Evolutionary conservation across 2,888 invertebrate genomes (phyloP).

Genomic region (Amblyjoppa fuscipennis): DNA sequence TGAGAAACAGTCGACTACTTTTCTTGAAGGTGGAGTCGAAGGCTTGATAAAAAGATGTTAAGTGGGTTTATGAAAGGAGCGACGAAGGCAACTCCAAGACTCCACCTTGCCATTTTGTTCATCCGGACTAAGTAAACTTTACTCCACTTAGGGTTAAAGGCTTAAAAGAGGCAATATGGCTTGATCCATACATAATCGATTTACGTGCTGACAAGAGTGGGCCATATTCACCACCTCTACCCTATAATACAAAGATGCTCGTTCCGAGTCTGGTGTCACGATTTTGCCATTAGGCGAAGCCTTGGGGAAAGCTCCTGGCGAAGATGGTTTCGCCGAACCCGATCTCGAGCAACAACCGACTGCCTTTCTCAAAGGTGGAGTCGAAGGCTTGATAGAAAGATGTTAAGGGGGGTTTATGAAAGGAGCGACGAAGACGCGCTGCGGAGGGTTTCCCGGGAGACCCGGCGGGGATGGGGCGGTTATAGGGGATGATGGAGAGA

Average conservation of each 20-base stretch:
- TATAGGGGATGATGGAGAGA: constrained; percentile 21
- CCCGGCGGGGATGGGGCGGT: not conserved
- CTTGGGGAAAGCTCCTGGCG: constrained; percentile 53
- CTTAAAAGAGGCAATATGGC: not conserved
- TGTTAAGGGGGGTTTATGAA: constrained; percentile 57
- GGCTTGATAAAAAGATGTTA: constrained; percentile 63
- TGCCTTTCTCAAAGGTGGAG: constrained; percentile 50
- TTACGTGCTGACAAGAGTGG: no score
- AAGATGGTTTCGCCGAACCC: not conserved
- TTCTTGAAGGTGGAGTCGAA: constrained; percentile 52
- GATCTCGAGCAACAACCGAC: constrained; percentile 50
- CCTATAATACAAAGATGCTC: not conserved
- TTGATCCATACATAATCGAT: no score
- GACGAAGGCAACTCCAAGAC: not conserved
- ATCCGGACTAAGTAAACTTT: not conserved
- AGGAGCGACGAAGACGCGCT: constrained; percentile 10
- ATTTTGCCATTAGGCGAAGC: constrained; percentile 48
- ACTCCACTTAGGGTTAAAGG: no score
- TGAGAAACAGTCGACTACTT: constrained; percentile 54
- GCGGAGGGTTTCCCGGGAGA: constrained; percentile 1
- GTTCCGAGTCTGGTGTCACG: constrained; percentile 9
- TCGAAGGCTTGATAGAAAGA: constrained; percentile 62
- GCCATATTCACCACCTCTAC: not conserved
- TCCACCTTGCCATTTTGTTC: not conserved
- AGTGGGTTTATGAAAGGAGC: constrained; percentile 46